Evolutionary conservation across 2,113 vertebrate genomes (phyloP), one percentile per base, ranked within the genome.

Genomic region (Peromyscus maniculatus): DNA sequence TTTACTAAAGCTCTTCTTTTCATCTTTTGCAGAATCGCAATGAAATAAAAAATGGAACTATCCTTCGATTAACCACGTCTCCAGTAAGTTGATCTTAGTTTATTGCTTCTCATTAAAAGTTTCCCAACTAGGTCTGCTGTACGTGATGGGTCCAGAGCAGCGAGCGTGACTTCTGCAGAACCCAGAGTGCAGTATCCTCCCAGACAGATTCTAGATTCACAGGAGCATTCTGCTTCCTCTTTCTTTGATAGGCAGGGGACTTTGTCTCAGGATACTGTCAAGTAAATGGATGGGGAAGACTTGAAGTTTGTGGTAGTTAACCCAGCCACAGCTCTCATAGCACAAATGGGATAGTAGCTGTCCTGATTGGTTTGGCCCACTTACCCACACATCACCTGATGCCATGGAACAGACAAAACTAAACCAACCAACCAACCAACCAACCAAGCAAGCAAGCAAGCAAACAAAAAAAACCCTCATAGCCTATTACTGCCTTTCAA

Each of bases 31-130:
- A 99, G 99, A 99, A 99, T 98, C 99, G 99, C 95, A 99, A 99
- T 95, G 99, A 99, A 98, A 99, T 99, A 93, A 99, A 99, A 98
- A 99, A 99, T 5, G 99, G 99, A 97, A 99, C 99, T 0, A 99
- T 99, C 89, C 99, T 99, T 96, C 99, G 99, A 91, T 96, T 99
- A 98, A 99, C 99, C 94, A 99, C 99, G 5, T 99, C 99, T 96
- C 99, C 99, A 80, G 99, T 99, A 98, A 99, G 99, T 99, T 80
- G 71, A 11, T 62, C 21, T 94, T 97, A 87, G 5, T 91, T 95
- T n/a, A 4, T 11, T 26, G 43, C 64, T 96, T 77, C 91, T 33
- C 22, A 39, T 39, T 91, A 46, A 71, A 89, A 11, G 46, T 74
- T 72, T 39, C 24, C 26, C 66, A 3, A 11, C 39, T 24, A 13